Evolutionary conservation across 2,113 vertebrate genomes (phyloP).

Genomic region (Climacteris rufus): DNA sequence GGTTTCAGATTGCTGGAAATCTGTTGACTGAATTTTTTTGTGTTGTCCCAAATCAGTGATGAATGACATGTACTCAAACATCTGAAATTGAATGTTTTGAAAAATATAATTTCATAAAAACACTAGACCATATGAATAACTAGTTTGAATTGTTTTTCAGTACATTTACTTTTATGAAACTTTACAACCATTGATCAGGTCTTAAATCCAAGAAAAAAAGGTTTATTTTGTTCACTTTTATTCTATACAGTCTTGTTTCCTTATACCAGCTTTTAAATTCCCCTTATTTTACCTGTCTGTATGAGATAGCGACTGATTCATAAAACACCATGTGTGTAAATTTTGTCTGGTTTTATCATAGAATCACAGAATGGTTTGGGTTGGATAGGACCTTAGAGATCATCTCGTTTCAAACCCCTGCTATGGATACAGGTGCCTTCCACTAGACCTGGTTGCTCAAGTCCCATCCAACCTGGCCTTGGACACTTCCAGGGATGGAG

Average conservation of each 20-base stretch:
- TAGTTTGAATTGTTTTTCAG: background rate
- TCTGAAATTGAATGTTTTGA: background rate
- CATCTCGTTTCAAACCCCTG: background rate
- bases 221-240: background rate
- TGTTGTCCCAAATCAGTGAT: background rate
- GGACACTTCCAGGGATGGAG: background rate
- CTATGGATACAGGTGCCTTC: background rate
- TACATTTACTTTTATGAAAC: background rate
- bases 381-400: background rate
- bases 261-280: background rate
- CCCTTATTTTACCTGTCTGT: background rate
- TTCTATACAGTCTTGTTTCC: background rate
- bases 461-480: background rate
- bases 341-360: background rate
- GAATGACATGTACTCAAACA: background rate
- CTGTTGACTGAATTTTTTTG: background rate
- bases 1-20: background rate
- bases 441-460: background rate
- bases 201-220: background rate
- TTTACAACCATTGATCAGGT: background rate
- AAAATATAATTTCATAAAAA: background rate
- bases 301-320: background rate
- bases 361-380: background rate
- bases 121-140: background rate
- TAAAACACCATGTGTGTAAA: background rate